A percentile compares a stretch with the other conserved stretches of the same genome.
phyloP scores from a whole-genome alignment of 2,797 vertebrate genomes.

The Eurystomus glaucurus region DNA sequence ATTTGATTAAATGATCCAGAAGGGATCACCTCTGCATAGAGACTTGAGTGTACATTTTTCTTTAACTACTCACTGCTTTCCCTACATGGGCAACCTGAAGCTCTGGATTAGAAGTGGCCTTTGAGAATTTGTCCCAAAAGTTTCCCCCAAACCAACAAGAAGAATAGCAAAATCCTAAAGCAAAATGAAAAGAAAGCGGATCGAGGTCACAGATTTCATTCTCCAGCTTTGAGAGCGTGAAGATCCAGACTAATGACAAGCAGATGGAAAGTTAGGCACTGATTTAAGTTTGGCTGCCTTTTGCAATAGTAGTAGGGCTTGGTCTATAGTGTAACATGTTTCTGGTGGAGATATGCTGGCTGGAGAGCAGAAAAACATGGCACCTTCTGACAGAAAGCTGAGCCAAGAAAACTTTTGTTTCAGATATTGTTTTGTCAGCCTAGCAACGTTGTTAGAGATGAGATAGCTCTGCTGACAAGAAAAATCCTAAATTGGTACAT shows the following conservation, averaged over 20 bases:
- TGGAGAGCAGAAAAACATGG: background rate
- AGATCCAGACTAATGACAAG: slow-evolving; percentile 45
- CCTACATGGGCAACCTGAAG: background rate
- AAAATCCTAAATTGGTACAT: background rate
- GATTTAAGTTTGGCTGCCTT: slow-evolving; percentile 28
- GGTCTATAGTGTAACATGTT: background rate
- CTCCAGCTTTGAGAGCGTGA: background rate
- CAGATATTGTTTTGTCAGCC: slow-evolving; percentile 41
- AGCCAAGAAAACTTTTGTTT: slow-evolving; percentile 42
- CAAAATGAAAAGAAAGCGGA: slow-evolving; percentile 14
- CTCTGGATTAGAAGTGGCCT: background rate
- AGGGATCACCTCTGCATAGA: background rate
- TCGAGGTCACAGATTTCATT: slow-evolving; percentile 43
- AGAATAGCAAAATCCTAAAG: background rate
- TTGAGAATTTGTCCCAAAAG: background rate
- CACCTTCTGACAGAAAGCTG: background rate
- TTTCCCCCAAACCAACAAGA: background rate
- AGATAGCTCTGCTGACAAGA: background rate
- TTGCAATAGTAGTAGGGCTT: slow-evolving; percentile 11
- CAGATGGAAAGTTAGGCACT: slow-evolving; percentile 57
- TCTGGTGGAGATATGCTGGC: slow-evolving; percentile 40
- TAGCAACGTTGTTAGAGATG: background rate
- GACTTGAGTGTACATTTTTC: background rate
- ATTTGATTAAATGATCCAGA: background rate
- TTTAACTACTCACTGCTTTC: background rate